Conservation (phyloP, 2,113 vertebrate species). For the Pseudorhombus dupliciocellatus region DNA sequence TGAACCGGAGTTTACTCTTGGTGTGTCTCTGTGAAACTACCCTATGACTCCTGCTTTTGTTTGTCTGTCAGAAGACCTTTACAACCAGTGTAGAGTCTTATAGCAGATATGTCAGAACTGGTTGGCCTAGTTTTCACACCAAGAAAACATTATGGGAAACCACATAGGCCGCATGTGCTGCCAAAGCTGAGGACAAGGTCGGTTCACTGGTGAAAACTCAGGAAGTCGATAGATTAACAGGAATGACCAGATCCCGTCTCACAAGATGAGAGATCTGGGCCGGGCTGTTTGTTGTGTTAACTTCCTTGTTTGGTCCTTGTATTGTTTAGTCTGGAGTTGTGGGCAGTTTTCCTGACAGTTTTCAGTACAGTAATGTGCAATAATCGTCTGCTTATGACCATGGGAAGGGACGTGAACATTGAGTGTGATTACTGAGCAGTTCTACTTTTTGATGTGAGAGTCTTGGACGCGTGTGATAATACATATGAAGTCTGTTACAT, state of each 20-base stretch:
- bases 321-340: background rate
- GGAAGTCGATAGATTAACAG: slow-evolving; percentile 22
- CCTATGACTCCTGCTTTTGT: background rate
- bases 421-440: background rate
- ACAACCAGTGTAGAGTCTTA: background rate
- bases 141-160: no score
- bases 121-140: background rate
- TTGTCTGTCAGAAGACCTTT: background rate
- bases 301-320: no score
- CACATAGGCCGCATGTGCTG: background rate
- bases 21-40: background rate
- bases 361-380: background rate
- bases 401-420: background rate
- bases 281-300: background rate
- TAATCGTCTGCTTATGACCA: background rate
- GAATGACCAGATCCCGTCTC: background rate
- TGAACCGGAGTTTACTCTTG: no score
- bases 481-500: background rate
- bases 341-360: no score
- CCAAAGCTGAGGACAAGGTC: background rate
- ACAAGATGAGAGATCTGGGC: slow-evolving; percentile 3
- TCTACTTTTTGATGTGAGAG: background rate
- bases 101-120: background rate
- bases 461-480: background rate
- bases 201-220: slow-evolving; percentile 3